A percentile compares a stretch with the other conserved stretches of the same genome.
These are phyloP conservation scores for Melanaphis sacchari DNA, from an alignment of 1,140 invertebrate species.

Conservation along the genomic window DNA sequence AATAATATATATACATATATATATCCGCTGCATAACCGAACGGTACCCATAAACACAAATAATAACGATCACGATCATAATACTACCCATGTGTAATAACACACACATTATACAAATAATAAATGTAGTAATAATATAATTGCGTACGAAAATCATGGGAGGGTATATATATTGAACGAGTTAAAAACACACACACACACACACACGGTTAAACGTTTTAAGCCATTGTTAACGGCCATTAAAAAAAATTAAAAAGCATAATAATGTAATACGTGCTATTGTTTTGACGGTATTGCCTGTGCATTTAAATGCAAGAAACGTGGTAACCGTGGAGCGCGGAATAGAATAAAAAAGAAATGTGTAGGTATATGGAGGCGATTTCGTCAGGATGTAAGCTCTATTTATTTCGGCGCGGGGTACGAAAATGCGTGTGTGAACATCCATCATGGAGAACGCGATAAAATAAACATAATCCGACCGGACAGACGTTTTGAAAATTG, in stretches of 20 bases:
- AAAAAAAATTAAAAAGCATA: neutral
- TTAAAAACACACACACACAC: no score
- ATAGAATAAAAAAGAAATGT: neutral
- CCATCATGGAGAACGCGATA: neutral
- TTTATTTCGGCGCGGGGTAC: neutral
- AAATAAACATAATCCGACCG: neutral
- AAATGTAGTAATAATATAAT: neutral
- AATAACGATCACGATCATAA: neutral
- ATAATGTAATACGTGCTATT: conserved; percentile 1
- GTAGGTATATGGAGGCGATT: neutral
- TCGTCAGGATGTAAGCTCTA: conserved; percentile 51
- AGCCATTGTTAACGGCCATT: conserved; percentile 16
- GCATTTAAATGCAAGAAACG: neutral
- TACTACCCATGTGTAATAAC: neutral
- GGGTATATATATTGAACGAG: neutral
- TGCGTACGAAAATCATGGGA: conserved; percentile 19
- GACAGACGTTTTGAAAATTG: neutral
- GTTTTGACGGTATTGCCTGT: neutral
- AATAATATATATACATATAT: neutral
- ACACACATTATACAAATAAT: neutral
- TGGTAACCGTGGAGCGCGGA: neutral
- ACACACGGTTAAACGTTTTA: neutral
- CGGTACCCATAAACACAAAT: neutral
- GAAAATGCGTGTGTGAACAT: neutral
- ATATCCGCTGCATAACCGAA: neutral